These are phyloP conservation scores for Rhinoraja longicauda DNA, from an alignment of 2,797 vertebrate genomes.

Conservation along the genomic window DNA sequence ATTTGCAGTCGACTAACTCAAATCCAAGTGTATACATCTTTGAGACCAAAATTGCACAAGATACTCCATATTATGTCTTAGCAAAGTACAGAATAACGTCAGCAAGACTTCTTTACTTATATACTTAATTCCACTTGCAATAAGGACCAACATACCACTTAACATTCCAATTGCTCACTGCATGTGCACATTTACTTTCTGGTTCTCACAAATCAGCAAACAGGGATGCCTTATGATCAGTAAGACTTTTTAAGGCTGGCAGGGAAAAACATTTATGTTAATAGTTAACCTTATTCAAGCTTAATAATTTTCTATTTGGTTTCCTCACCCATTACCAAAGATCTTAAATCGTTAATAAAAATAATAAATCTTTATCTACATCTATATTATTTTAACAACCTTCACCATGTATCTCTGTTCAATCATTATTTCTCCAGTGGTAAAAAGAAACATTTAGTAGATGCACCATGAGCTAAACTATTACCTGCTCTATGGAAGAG, in stretches of 20 bases:
- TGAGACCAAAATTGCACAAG: too few relatives aligned
- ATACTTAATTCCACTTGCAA: too few relatives aligned
- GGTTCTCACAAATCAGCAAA: too few relatives aligned
- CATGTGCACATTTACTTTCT: too few relatives aligned
- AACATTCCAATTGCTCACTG: too few relatives aligned
- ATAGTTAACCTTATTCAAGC: neutral
- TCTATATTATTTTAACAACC: neutral
- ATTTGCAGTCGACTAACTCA: too few relatives aligned
- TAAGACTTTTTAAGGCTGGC: neutral
- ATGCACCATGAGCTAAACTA: neutral
- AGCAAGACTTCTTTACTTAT: too few relatives aligned
- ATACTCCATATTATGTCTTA: too few relatives aligned
- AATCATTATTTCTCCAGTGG: neutral
- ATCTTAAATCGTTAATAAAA: neutral
- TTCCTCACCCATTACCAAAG: neutral
- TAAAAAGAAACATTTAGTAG: neutral
- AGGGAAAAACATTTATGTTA: neutral
- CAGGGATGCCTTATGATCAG: too few relatives aligned
- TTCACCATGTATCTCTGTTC: neutral
- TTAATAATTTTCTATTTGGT: neutral
- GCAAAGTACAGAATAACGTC: too few relatives aligned
- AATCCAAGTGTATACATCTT: too few relatives aligned
- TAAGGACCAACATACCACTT: too few relatives aligned
- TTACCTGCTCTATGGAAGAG: neutral
- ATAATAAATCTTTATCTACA: neutral